These are phyloP conservation scores for Glaucopsyche alexis DNA, from an alignment of 2,888 invertebrate species.

Conservation along the genomic window DNA sequence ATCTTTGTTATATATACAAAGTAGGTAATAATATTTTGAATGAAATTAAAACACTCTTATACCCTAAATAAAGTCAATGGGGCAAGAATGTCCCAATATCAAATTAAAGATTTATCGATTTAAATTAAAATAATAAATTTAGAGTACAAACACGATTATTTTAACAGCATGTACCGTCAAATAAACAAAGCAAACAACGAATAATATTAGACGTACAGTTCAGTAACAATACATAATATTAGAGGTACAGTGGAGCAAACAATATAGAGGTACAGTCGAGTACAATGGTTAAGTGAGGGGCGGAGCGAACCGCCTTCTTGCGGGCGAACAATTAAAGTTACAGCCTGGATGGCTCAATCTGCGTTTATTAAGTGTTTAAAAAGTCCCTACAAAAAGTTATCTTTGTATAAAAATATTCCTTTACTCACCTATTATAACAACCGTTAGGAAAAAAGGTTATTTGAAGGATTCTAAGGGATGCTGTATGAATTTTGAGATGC, in stretches of 20 bases:
- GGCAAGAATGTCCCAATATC: background rate
- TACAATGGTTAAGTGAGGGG: slow-evolving; percentile 65
- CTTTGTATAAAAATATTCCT: background rate
- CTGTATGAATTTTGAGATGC: background rate
- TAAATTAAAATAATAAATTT: no score
- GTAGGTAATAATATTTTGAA: no score
- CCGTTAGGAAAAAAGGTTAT: background rate
- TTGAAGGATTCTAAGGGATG: background rate
- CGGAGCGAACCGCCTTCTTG: slow-evolving; percentile 68
- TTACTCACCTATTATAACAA: background rate
- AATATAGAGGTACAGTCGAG: slow-evolving; percentile 50
- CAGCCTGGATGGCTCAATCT: slow-evolving; percentile 43
- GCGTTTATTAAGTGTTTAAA: slow-evolving; percentile 18
- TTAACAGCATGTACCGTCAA: slow-evolving; percentile 8
- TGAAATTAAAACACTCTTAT: no score
- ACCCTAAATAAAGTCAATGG: background rate
- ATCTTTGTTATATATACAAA: no score
- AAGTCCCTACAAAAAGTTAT: background rate
- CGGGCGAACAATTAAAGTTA: slow-evolving; percentile 58
- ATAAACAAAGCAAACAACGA: slow-evolving; percentile 18
- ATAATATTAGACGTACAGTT: background rate
- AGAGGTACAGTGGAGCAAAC: slow-evolving; percentile 10
- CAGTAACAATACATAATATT: slow-evolving; percentile 9
- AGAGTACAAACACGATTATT: background rate
- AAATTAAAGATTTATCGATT: background rate